Conservation (phyloP, 64 coral and sea anemone species). For the Dendronephthya gigantea region DNA sequence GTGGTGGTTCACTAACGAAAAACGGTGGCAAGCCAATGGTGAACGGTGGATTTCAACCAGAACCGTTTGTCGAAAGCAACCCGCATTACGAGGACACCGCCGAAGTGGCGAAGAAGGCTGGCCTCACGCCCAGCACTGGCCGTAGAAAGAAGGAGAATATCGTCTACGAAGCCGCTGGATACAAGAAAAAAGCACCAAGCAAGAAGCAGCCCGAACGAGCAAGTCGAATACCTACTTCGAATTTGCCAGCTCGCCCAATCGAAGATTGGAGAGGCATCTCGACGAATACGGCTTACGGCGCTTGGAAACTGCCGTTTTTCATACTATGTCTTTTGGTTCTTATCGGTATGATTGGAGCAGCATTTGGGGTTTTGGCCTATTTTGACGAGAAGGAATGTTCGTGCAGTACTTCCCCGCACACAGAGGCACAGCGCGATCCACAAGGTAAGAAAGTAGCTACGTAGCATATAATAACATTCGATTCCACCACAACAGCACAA, state of each 20-base stretch:
- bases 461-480: too few relatives aligned
- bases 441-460: too few relatives aligned
- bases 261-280: neutral
- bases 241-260: neutral
- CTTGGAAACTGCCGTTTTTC: neutral
- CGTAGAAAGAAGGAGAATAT: constrained; percentile 11
- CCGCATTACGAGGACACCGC: neutral
- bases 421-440: neutral
- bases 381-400: neutral
- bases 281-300: neutral
- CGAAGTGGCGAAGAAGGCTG: constrained; percentile 4
- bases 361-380: neutral
- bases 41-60: neutral
- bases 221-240: neutral
- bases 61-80: neutral
- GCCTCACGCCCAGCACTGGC: neutral
- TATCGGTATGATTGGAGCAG: neutral
- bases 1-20: neutral
- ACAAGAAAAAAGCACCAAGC: neutral
- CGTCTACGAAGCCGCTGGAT: neutral
- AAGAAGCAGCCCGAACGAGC: neutral
- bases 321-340: neutral
- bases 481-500: too few relatives aligned
- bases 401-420: neutral
- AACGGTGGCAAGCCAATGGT: neutral